Conservation (phyloP, 2,888 invertebrate species). For the Ariolimax columbianus region DNA sequence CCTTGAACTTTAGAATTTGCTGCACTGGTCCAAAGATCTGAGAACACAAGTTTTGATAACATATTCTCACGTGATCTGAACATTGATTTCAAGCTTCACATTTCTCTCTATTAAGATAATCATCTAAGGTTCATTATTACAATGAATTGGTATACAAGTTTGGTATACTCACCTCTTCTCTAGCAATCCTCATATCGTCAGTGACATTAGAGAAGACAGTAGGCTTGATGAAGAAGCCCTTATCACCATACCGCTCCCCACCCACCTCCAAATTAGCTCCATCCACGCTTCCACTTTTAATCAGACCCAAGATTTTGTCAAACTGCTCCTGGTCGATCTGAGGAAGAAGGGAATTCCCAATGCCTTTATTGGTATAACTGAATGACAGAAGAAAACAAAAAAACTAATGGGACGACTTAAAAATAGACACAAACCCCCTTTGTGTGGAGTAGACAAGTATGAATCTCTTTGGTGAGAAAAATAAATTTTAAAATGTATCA, state of each 20-base stretch:
- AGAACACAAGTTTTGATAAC: neutral
- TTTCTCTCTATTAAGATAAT: neutral
- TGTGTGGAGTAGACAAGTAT: no score
- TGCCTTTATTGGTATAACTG: no score
- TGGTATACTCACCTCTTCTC: constrained; percentile 77
- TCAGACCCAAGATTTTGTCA: constrained; percentile 86
- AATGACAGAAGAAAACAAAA: no score
- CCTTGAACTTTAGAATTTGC: constrained; percentile 88
- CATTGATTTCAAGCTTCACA: neutral
- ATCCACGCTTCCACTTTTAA: constrained; percentile 86
- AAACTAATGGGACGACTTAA: no score
- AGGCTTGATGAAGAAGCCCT: constrained; percentile 79
- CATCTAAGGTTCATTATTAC: neutral
- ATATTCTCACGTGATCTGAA: neutral
- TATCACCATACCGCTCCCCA: constrained; percentile 80
- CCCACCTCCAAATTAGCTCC: constrained; percentile 89
- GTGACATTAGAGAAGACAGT: constrained; percentile 79
- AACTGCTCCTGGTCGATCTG: constrained; percentile 81
- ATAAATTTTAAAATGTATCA: no score
- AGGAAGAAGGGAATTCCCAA: neutral
- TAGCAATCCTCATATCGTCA: constrained; percentile 79
- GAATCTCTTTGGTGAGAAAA: no score
- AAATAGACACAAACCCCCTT: no score
- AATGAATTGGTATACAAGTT: neutral
- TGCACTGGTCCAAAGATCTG: constrained; percentile 95